Percentiles rank a stretch among this genome's conserved stretches.
Evolutionary conservation across 2,888 invertebrate species (phyloP).

Genomic region (Octonoba sinensis): DNA sequence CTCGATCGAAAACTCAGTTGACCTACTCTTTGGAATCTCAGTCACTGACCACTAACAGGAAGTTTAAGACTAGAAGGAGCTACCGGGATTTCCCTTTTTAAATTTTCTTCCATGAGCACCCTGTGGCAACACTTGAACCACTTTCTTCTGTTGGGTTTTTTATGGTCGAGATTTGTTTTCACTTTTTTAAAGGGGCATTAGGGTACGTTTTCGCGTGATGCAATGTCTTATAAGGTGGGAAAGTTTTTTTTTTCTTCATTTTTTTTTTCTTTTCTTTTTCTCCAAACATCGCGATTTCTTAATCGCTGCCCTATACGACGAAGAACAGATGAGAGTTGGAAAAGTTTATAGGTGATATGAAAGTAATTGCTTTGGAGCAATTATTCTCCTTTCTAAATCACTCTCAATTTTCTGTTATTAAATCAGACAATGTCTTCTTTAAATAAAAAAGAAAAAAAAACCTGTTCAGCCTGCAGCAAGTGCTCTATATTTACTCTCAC

Average conservation of each 20-base stretch:
- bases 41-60: conserved; percentile 54
- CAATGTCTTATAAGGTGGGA: conserved; percentile 3
- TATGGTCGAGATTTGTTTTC: not conserved
- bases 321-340: too few relatives aligned
- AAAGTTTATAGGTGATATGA: too few relatives aligned
- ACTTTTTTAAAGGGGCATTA: not conserved
- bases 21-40: conserved; percentile 26
- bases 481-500: too few relatives aligned
- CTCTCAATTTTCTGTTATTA: too few relatives aligned
- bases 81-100: conserved; percentile 54
- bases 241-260: conserved; percentile 10
- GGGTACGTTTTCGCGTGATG: conserved; percentile 3
- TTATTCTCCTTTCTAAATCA: too few relatives aligned
- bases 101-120: conserved; percentile 16
- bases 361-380: too few relatives aligned
- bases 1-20: conserved; percentile 8
- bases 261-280: not conserved
- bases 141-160: conserved; percentile 28
- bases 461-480: too few relatives aligned
- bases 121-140: conserved; percentile 24
- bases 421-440: too few relatives aligned
- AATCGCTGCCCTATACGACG: too few relatives aligned
- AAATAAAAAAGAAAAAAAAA: too few relatives aligned
- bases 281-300: too few relatives aligned
- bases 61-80: conserved; percentile 5